Base-by-base conservation (phyloP, 2,888 invertebrate genomes). In the Dolichomitus sp. region DNA sequence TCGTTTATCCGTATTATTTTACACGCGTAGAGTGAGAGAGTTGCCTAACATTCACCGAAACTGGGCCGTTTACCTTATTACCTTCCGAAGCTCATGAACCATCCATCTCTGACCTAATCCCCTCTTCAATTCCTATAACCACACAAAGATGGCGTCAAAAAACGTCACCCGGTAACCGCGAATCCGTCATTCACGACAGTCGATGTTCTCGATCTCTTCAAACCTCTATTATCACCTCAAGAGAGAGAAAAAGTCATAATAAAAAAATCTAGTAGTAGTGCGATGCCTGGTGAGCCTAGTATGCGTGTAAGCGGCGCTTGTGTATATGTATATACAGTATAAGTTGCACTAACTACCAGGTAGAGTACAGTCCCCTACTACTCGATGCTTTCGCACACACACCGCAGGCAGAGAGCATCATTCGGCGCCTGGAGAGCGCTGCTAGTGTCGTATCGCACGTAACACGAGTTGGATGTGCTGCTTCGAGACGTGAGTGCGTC, bases 371-470 rank as follows among this genome's bases (percentile, higher is more conserved):
- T 45, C 48, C 37, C 68, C 77, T 23, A 57, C 45, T 23, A 9
- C 42, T 50, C 63, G 61, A 57, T 40, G 40, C n/a, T 79, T 77
- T 81, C 37, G 77, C 80, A 52, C 61, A 66, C 45, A 63, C 74
- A 17, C 57, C 75, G 48, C 66, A 57, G 61, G 37, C 72, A 57
- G 63, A 40, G 65, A 61, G 80, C 75, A 76, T 80, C 80, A 57
- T 57, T 80, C 74, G 52, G 65, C 42, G 69, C 33, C 45, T 61
- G 66, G 54, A 45, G 80, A 70, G 70, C 68, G 61, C 80, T 23
- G 69, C 14, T 42, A 80, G 80, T 80, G 63, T 81, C 81, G 69
- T 69, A 70, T 83, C 77, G 66, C 61, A 80, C 72, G 83, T 78
- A 65, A 70, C 68, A 59, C 73, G 76, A 80, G 76, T 83, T 68